These are phyloP conservation scores for Drosophila pruinosa DNA, from an alignment of 1,140 invertebrate genomes.

Conservation along the genomic window DNA sequence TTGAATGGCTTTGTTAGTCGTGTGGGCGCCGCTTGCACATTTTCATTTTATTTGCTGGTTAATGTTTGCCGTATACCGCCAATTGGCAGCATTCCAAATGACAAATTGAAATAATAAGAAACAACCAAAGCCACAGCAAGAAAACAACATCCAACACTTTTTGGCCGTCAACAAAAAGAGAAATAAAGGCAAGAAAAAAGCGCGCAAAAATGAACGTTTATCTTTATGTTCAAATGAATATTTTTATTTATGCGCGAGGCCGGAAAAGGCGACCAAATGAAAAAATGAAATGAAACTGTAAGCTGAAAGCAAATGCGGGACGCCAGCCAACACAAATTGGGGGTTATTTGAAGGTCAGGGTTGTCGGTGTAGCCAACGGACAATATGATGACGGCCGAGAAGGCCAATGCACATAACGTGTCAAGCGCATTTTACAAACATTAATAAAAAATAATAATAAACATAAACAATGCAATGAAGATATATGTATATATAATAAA, in stretches of 20 bases:
- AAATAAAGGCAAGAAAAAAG: conserved; percentile 8
- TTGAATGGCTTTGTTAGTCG: conserved; percentile 6
- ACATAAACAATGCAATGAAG: neutral
- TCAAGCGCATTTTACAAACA: conserved; percentile 15
- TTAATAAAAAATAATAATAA: neutral
- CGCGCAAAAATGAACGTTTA: conserved; percentile 64
- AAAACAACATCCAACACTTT: conserved; percentile 36
- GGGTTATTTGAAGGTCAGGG: conserved; percentile 75
- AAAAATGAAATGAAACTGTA: conserved; percentile 43
- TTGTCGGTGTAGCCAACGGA: conserved; percentile 13
- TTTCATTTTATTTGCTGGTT: conserved; percentile 66
- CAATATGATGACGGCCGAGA: neutral
- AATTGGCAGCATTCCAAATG: conserved; percentile 71
- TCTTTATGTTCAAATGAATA: conserved; percentile 78
- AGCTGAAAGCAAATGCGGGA: conserved; percentile 48
- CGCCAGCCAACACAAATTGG: conserved; percentile 47
- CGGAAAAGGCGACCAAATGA: conserved; percentile 60
- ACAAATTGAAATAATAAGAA: conserved; percentile 75
- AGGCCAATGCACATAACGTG: neutral
- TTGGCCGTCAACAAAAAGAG: conserved; percentile 16
- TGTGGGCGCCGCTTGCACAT: conserved; percentile 44
- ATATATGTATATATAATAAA: neutral
- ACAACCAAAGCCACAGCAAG: neutral
- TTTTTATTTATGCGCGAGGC: conserved; percentile 74
- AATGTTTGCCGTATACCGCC: conserved; percentile 62